phyloP scores from a whole-genome alignment of 2,113 vertebrate genomes.

The Trematocara unimaculatum region DNA sequence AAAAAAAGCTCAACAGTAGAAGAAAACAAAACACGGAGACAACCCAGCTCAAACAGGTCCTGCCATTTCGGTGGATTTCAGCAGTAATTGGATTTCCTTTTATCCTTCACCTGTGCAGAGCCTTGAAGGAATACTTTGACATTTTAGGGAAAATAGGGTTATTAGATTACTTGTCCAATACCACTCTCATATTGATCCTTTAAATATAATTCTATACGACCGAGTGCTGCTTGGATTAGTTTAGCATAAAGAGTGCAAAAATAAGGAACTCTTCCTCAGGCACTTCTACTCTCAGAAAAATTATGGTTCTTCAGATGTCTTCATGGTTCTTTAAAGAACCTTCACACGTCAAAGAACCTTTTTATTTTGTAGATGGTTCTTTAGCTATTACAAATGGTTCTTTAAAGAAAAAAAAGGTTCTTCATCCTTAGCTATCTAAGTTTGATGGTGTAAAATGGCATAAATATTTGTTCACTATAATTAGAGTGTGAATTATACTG shows the following conservation, averaged over 20 bases:
- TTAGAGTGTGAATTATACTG: too few species aligned
- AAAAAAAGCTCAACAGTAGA: background rate
- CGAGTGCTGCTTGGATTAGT: background rate
- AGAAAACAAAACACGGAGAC: background rate
- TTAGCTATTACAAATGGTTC: too few species aligned
- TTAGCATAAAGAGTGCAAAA: background rate
- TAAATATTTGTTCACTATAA: too few species aligned
- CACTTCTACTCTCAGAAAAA: background rate
- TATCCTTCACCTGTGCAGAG: background rate
- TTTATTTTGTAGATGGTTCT: too few species aligned
- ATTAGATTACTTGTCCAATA: background rate
- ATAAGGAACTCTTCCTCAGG: background rate
- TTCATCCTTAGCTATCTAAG: too few species aligned
- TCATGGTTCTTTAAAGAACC: too few species aligned
- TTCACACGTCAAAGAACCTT: too few species aligned
- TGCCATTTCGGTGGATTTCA: background rate
- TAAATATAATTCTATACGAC: background rate
- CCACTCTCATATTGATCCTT: background rate
- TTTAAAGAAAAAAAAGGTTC: too few species aligned
- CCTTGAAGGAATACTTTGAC: background rate
- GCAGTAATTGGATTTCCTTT: background rate
- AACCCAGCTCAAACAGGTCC: background rate
- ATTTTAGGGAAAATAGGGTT: background rate
- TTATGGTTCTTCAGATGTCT: too few species aligned
- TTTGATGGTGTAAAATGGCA: too few species aligned